These are phyloP conservation scores for Rhamnusium bicolor DNA, from an alignment of 2,888 invertebrate genomes.

Conservation along the genomic window DNA sequence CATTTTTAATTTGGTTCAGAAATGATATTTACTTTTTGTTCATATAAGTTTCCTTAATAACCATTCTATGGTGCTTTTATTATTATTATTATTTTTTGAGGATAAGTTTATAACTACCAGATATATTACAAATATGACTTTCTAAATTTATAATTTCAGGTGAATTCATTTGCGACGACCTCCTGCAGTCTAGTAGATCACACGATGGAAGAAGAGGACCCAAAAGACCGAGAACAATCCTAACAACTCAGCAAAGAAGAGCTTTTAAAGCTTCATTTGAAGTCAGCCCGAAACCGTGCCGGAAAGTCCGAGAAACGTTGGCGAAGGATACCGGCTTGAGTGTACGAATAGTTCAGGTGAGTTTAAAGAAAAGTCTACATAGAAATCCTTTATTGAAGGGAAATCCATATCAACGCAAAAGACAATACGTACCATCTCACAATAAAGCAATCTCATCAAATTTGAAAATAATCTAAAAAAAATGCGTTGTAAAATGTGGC, in stretches of 20 bases:
- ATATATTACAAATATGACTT: neutral
- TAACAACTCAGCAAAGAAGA: slow-evolving; percentile 86
- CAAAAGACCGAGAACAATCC: slow-evolving; percentile 86
- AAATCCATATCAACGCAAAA: neutral
- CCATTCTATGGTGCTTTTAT: too few relatives aligned
- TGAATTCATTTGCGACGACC: slow-evolving; percentile 77
- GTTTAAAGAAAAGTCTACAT: neutral
- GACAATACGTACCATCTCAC: neutral
- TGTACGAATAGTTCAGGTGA: slow-evolving; percentile 88
- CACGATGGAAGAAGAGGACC: slow-evolving; percentile 82
- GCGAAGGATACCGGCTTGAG: slow-evolving; percentile 90
- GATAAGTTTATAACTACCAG: neutral
- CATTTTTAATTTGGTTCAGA: too few relatives aligned
- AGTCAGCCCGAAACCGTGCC: slow-evolving; percentile 87
- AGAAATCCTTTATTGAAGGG: neutral
- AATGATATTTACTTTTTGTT: too few relatives aligned
- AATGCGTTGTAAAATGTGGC: neutral
- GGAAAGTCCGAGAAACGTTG: slow-evolving; percentile 86
- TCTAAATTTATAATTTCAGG: slow-evolving; percentile 58
- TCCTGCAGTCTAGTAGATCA: slow-evolving; percentile 73
- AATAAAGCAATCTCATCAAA: neutral
- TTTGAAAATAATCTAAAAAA: neutral
- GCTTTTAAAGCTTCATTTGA: slow-evolving; percentile 91
- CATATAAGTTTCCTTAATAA: too few relatives aligned
- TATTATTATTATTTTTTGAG: too few relatives aligned